Evolutionary conservation across 2,113 vertebrate genomes (phyloP), one percentile per base, ranked within the genome.

Genomic region (Hymenochirus boettgeri): DNA sequence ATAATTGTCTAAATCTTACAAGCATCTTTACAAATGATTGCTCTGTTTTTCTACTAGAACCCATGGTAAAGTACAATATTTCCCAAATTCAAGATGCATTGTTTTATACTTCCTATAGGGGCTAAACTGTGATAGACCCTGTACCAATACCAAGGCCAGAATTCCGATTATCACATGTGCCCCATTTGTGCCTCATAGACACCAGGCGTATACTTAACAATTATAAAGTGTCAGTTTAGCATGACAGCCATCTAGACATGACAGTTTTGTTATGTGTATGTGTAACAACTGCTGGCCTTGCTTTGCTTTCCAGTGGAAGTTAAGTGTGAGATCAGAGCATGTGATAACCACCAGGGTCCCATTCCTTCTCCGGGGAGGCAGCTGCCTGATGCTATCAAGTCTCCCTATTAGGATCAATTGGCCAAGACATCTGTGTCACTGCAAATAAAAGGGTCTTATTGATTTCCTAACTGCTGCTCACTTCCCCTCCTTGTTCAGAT

Each of bases 401-500:
- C 83, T 87, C 86, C 95, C 93, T 94, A 89, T 96, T 97, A 95
- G 93, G 88, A 94, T 89, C 90, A 94, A 97, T 96, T 97, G 94
- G 94, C 95, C 93, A 93, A 93, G 96, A 96, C 95, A 96, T 95
- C 92, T 90, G 94, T 96, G 94, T 95, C 93, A 92, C 88, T 81
- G 89, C 90, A 90, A 97, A 96, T 94, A 93, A 98, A 92, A 91
- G 90, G 90, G 90, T 91, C 88, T 85, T 88, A 97, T 97, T 96
- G 95, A 99, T 98, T 97, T 93, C 88, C 90, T 85, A 84, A 89
- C 88, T 91, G 86, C 92, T 92, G 87, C 83, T 93, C 91, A 93
- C 93, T 93, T 95, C 89, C 92, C 90, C 88, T 93, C 88, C 83
- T 74, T 75, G 83, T 90, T 87, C 84, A 88, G 82, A 85, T 84